Percentiles rank a stretch among this genome's conserved stretches.
Evolutionary conservation across 2,113 vertebrate species (phyloP).

Genomic region (Chlorocebus sabaeus): DNA sequence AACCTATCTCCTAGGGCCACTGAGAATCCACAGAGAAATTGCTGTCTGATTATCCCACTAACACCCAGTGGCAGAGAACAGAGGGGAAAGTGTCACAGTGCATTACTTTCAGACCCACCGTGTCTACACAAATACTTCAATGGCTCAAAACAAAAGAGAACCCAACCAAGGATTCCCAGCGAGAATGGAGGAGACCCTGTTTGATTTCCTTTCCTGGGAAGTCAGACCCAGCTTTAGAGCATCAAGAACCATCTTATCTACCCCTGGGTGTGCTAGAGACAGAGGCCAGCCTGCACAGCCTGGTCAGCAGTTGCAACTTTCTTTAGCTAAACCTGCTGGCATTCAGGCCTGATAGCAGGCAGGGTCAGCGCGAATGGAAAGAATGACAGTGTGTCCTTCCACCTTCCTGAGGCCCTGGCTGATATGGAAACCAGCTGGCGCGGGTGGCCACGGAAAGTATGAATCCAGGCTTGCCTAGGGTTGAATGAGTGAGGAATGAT

Average conservation of each 20-base stretch:
- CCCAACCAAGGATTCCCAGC: neutral
- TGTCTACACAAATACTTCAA: neutral
- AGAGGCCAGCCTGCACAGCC: neutral
- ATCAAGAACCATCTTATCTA: neutral
- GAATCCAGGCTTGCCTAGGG: constrained; percentile 45
- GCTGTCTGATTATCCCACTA: neutral
- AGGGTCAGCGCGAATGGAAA: constrained; percentile 66
- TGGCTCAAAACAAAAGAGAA: neutral
- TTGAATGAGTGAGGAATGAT: constrained; percentile 40
- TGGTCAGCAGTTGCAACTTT: neutral
- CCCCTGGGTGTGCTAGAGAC: neutral
- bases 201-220: neutral
- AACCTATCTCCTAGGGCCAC: neutral
- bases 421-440: constrained; percentile 74
- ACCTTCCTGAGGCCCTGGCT: constrained; percentile 58
- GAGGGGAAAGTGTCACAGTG: neutral
- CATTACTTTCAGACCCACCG: neutral
- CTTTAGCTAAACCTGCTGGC: constrained; percentile 32
- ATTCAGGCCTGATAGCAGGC: constrained; percentile 6
- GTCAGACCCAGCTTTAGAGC: neutral
- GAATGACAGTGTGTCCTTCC: constrained; percentile 69
- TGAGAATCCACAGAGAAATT: neutral
- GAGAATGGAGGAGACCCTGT: neutral
- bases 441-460: constrained; percentile 67
- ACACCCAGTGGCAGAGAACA: neutral